Conservation (phyloP, 2,113 vertebrate genomes). For the Plecotus auritus region DNA sequence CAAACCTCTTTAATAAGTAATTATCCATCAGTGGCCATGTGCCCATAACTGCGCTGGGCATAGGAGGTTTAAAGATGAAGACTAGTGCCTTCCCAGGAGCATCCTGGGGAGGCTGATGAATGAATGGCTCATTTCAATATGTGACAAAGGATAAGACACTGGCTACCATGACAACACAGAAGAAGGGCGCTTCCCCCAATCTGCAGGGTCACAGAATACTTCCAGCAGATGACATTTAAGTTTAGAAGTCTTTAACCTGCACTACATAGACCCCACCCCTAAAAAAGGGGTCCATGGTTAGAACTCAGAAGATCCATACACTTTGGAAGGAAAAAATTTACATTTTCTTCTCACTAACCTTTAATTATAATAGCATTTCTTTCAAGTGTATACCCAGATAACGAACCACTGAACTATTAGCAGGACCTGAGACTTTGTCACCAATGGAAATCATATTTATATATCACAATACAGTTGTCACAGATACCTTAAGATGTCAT, state of each 20-base stretch:
- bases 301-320: neutral
- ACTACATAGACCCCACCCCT: too few relatives aligned
- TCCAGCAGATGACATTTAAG: neutral
- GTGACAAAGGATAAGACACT: neutral
- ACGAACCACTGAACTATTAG: neutral
- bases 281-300: neutral
- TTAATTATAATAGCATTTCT: slow-evolving; percentile 3
- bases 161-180: neutral
- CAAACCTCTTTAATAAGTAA: slow-evolving; percentile 6
- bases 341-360: neutral
- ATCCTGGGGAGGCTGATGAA: neutral
- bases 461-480: neutral
- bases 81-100: neutral
- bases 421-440: neutral
- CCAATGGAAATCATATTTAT: neutral
- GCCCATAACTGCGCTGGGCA: neutral
- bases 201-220: neutral
- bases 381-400: neutral
- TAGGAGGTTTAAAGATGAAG: neutral
- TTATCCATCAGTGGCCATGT: neutral
- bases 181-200: neutral
- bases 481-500: neutral
- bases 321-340: neutral
- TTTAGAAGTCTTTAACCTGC: neutral
- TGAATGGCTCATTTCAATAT: neutral